Evolutionary conservation across 1,140 invertebrate genomes (phyloP), one percentile per base, ranked within the genome.

Genomic region (Drosophila fuyamai): DNA sequence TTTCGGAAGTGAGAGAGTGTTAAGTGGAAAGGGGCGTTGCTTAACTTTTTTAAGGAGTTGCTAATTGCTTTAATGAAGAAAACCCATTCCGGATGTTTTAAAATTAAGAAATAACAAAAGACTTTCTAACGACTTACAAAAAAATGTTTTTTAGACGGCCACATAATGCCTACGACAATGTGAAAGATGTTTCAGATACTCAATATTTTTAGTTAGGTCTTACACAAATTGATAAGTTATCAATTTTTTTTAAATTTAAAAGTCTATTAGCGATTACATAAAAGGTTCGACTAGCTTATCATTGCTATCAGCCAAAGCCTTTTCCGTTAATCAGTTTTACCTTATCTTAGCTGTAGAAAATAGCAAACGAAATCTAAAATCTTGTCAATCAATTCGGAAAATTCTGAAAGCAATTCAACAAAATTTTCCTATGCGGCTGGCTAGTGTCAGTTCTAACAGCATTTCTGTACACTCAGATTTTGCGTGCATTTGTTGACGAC

Each of bases 401-500:
- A 43, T 68, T 63, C 23, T 36, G 16, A 23, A 14, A 60, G 56
- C 18, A 1, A 47, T 43, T 9, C 12, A 5, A 23, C 23, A 68
- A 68, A 66, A 68, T 47, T 68, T 68, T 68, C 65, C 65, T 54
- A 9, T 46, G 38, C 12, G 4, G 4, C 61, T 29, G 60, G 23
- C 47, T 47, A 43, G 29, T 61, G 66, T 41, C 47, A 51, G 38
- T 53, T 63, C 51, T 50, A 70, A 72, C 65, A 53, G 57, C 46
- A 40, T 66, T 32, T 27, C 23, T 48, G 38, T 35, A 13, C 18
- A 36, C 23, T 44, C 65, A 27, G 29, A 46, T 44, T 73, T 59
- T 16, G 56, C 35, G 51, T 72, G 53, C 57, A 72, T 44, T 40
- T 59, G 23, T 46, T 54, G 47, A 57, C 23, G 41, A 65, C 27